Percentiles rank a stretch among this genome's conserved stretches.
phyloP scores from a whole-genome alignment of 2,113 vertebrate species.

The Protobothrops mucrosquamatus region DNA sequence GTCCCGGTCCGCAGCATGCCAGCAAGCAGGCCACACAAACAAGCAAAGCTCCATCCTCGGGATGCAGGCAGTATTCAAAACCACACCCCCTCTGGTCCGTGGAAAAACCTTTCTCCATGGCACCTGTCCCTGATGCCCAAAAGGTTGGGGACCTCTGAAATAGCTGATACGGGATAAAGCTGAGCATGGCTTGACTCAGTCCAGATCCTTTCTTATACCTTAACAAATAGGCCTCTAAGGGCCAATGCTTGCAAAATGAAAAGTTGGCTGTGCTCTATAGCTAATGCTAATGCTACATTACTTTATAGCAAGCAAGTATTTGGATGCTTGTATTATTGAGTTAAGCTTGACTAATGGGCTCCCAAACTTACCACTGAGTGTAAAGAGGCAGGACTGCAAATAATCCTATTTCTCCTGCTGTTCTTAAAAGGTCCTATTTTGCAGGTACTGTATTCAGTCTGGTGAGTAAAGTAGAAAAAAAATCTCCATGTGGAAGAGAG shows the following conservation, averaged over 20 bases:
- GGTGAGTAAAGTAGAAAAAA: background rate
- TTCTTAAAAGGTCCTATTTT: background rate
- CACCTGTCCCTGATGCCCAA: no score
- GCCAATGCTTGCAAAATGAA: background rate
- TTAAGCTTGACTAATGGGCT: background rate
- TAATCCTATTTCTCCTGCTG: background rate
- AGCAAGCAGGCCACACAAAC: no score
- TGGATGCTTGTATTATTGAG: background rate
- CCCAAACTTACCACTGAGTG: background rate
- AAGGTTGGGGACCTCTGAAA: background rate
- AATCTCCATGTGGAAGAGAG: background rate
- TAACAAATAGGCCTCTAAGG: background rate
- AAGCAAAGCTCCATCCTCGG: no score
- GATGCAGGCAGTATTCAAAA: no score
- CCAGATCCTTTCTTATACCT: background rate
- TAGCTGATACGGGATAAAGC: no score
- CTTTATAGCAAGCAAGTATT: background rate
- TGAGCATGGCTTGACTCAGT: no score
- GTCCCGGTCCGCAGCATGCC: no score
- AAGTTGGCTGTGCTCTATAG: background rate
- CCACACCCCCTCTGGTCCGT: no score
- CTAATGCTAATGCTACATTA: background rate
- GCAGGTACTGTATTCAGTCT: background rate
- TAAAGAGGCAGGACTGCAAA: background rate
- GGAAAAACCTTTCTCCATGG: no score